These are phyloP conservation scores for Pollachius pollachius DNA, from an alignment of 2,113 vertebrate genomes.

Conservation along the genomic window DNA sequence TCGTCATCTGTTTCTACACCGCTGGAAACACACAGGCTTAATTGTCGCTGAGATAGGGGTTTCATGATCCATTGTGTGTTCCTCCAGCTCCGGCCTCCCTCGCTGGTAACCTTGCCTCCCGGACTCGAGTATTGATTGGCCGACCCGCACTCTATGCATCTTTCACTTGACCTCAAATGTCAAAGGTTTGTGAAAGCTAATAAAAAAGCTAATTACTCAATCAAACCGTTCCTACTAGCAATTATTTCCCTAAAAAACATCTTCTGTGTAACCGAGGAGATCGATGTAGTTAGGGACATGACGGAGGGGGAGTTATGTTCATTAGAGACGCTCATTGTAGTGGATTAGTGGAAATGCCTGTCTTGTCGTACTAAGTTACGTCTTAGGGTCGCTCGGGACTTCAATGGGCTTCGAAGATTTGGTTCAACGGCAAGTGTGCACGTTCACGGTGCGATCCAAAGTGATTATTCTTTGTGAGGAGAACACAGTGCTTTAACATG, in stretches of 20 bases:
- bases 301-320: constrained; percentile 20
- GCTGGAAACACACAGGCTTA: constrained; percentile 11
- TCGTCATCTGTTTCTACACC: too few species aligned
- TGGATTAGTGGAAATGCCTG: constrained; percentile 31
- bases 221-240: constrained; percentile 47
- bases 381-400: constrained; percentile 10
- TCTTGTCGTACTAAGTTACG: constrained; percentile 16
- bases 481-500: too few species aligned
- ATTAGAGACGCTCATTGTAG: constrained; percentile 37
- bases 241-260: constrained; percentile 33
- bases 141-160: constrained; percentile 38
- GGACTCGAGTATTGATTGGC: constrained; percentile 52
- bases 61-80: background rate
- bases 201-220: constrained; percentile 60
- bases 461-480: too few species aligned
- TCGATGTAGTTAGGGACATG: constrained; percentile 1
- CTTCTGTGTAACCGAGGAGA: constrained; percentile 32
- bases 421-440: too few species aligned
- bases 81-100: too few species aligned
- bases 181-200: constrained; percentile 55
- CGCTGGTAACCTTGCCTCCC: constrained; percentile 33
- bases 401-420: too few species aligned
- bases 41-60: constrained; percentile 14
- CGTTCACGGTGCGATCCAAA: too few species aligned
- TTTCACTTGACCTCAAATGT: constrained; percentile 50